These are phyloP conservation scores for Actenoides hombroni DNA, from an alignment of 2,113 vertebrate species.

Conservation along the genomic window DNA sequence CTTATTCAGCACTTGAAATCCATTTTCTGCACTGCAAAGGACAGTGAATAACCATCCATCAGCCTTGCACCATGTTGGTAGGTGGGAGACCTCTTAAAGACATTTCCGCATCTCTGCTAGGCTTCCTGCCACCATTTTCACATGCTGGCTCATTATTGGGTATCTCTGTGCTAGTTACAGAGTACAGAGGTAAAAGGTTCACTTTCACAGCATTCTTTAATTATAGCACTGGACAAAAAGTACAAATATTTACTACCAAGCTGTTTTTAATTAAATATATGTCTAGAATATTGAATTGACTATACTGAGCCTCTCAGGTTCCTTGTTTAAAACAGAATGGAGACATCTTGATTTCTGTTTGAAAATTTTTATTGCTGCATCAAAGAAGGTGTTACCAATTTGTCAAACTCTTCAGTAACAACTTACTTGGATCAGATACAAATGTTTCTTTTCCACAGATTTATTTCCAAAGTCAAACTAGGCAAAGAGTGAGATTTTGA, in stretches of 20 bases:
- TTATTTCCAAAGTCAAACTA: background rate
- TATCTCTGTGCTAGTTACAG: background rate
- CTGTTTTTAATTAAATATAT: background rate
- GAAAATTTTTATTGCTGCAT: constrained; percentile 12
- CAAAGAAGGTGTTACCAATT: constrained; percentile 12
- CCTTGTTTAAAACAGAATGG: background rate
- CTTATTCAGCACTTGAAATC: background rate
- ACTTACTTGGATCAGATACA: background rate
- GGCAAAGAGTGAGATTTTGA: background rate
- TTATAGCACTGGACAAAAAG: background rate
- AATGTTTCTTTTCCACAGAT: background rate
- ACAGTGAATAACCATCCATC: background rate
- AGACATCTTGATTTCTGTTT: background rate
- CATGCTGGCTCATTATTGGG: background rate
- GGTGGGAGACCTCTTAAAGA: background rate
- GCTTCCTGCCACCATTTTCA: background rate
- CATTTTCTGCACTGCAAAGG: background rate
- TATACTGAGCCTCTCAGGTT: background rate
- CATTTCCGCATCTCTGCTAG: background rate
- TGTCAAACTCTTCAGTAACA: constrained; percentile 23
- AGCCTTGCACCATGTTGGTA: background rate
- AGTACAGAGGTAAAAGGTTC: background rate
- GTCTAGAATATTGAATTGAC: background rate
- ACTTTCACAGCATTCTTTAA: background rate
- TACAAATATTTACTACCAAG: background rate